Base-by-base conservation (phyloP, 2,113 vertebrate species). In the Zapornia atra region DNA sequence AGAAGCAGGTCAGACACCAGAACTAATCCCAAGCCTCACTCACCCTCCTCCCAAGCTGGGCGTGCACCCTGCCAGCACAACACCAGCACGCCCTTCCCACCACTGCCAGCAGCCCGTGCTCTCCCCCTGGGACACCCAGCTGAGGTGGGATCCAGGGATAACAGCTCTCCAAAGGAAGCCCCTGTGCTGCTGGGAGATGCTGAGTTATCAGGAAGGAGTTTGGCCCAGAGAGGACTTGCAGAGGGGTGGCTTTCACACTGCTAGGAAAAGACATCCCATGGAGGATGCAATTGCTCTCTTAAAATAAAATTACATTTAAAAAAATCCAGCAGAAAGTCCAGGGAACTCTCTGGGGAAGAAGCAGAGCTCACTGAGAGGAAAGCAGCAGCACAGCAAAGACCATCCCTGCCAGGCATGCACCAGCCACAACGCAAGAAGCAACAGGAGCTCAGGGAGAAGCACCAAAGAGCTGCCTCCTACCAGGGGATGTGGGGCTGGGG, bases 301-400 rank as follows among this genome's bases (percentile, higher is more conserved):
- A 60, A 76, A 66, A 86, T 70, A 36, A 50, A 59, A 51, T 51
- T 14, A 51, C 25, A 51, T 24, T 26, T 25, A 25, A 21, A 24
- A 33, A 44, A 31, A 86, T 44, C 38, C 60, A 90, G 68, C 72
- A 93, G 72, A 91, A 89, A 92, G 60, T 72, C 21, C 86, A 89
- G 31, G 60, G 72, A 90, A 88, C 6, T 59, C 29, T 48, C 33
- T 25, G 82, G 16, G 31, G 20, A 90, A 14, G 61, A 85, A 87
- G 61, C 29, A 60, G 75, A 38, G 70, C 78, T 82, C 65, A 53
- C 29, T 2, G 1, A 68, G 36, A 70, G 36, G 36, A 78, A 88
- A 94, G 38, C 73, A 92, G 77, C 57, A 72, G 78, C 0, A 0
- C 10, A 2, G 11, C 0, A 5, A 1, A 71, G 72, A 50, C 61